Percentiles rank a stretch among this genome's conserved stretches.
Conservation (phyloP, 1,140 invertebrate species). For the Brachionus asplanchnoidis region DNA sequence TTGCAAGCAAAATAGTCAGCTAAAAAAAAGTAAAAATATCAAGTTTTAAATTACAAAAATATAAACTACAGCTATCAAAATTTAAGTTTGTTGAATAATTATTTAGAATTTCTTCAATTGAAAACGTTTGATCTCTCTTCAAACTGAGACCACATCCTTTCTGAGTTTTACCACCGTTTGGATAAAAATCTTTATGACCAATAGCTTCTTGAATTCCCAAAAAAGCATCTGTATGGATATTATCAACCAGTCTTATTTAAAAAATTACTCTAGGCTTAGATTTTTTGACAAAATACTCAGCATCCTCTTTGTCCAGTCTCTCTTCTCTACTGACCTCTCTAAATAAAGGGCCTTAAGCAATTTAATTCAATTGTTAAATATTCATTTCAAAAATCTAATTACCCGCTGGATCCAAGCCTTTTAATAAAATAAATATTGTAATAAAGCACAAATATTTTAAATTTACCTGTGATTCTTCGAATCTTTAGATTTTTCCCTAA, state of each 20-base stretch:
- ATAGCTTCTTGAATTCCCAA: constrained; percentile 50
- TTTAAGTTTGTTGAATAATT: constrained; percentile 23
- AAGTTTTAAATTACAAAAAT: background rate
- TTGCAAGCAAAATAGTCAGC: constrained; percentile 16
- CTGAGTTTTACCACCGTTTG: constrained; percentile 59
- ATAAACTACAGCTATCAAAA: background rate
- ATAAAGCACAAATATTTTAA: constrained; percentile 49
- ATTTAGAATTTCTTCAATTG: background rate
- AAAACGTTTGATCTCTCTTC: background rate
- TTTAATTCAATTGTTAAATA: background rate
- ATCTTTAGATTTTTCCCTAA: constrained; percentile 75
- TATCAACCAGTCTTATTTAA: constrained; percentile 69
- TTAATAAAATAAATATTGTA: background rate
- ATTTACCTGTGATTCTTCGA: constrained; percentile 69
- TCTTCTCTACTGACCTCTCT: constrained; percentile 70
- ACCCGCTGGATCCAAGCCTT: constrained; percentile 76
- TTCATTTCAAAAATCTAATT: constrained; percentile 63
- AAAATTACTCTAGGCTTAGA: background rate
- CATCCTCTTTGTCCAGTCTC: constrained; percentile 75
- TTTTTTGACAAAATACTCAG: constrained; percentile 62
- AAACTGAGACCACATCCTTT: constrained; percentile 22
- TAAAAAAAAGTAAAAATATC: background rate
- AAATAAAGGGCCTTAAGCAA: background rate
- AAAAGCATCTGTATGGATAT: constrained; percentile 84
- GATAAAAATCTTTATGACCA: constrained; percentile 60